These are phyloP conservation scores for Spisula subtruncata DNA, from an alignment of 2,888 invertebrate genomes.

Conservation along the genomic window DNA sequence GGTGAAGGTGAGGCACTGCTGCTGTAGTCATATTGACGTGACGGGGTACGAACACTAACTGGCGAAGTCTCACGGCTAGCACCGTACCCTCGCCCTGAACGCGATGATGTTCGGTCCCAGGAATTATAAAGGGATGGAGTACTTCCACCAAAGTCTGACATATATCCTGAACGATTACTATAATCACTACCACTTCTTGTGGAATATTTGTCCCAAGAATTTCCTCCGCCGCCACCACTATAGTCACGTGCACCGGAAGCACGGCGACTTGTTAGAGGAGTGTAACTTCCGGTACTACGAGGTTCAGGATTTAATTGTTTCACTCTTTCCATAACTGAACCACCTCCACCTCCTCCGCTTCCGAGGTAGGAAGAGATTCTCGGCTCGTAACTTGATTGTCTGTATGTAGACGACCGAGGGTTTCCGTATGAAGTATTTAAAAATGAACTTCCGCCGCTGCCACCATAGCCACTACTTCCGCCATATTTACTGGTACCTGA, in stretches of 20 bases:
- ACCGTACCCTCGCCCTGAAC: constrained; percentile 81
- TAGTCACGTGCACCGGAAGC: constrained; percentile 68
- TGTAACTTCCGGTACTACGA: constrained; percentile 72
- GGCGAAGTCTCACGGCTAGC: constrained; percentile 83
- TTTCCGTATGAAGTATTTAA: constrained; percentile 72
- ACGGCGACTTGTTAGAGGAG: constrained; percentile 73
- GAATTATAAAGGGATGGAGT: constrained; percentile 80
- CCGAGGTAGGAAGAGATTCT: constrained; percentile 57
- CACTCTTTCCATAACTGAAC: constrained; percentile 78
- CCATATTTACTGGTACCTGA: constrained; percentile 67
- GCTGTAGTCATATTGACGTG: constrained; percentile 81
- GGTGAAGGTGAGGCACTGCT: constrained; percentile 83
- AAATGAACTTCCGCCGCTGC: constrained; percentile 71
- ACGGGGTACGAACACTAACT: constrained; percentile 77
- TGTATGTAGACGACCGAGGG: constrained; percentile 64
- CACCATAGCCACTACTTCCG: constrained; percentile 70
- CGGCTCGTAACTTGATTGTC: constrained; percentile 72
- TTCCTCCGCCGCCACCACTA: constrained; percentile 64
- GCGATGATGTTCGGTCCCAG: constrained; percentile 81
- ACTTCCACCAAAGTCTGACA: constrained; percentile 85
- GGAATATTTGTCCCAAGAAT: constrained; percentile 76
- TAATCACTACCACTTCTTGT: constrained; percentile 77
- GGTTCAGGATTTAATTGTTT: constrained; percentile 73
- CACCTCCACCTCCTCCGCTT: constrained; percentile 33
- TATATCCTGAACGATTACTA: constrained; percentile 81